phyloP scores from a whole-genome alignment of 1,140 invertebrate species.

The Bombyx mandarina region DNA sequence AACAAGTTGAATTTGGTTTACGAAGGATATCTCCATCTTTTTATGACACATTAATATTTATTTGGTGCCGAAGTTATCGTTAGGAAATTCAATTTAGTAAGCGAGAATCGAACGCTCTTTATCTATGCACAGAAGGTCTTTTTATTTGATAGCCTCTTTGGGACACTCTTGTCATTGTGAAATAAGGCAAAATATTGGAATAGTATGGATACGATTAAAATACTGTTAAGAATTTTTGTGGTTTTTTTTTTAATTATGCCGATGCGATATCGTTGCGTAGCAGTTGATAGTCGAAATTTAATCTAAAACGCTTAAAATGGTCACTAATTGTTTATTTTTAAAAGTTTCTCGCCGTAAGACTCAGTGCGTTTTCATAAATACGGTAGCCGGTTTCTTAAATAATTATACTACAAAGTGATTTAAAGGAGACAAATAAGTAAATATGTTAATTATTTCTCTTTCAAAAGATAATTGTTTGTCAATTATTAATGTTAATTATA shows the following conservation, averaged over 20 bases:
- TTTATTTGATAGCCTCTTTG: constrained; percentile 63
- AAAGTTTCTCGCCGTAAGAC: too few relatives aligned
- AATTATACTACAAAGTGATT: too few relatives aligned
- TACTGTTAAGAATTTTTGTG: background rate
- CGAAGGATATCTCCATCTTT: constrained; percentile 16
- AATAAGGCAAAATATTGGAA: constrained; percentile 29
- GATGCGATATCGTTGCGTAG: too few relatives aligned
- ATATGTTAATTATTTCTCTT: too few relatives aligned
- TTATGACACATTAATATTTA: constrained; percentile 35
- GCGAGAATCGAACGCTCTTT: constrained; percentile 60
- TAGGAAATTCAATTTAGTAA: constrained; percentile 62
- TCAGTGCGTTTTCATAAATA: too few relatives aligned
- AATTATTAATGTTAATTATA: too few relatives aligned
- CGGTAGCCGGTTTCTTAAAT: too few relatives aligned
- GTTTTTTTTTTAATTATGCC: background rate
- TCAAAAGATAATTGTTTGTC: too few relatives aligned
- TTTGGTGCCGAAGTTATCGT: constrained; percentile 38
- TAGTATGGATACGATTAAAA: constrained; percentile 40
- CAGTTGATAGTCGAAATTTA: too few relatives aligned
- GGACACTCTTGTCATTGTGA: constrained; percentile 42
- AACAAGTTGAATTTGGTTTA: background rate
- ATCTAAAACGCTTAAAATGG: too few relatives aligned
- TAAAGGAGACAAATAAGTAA: too few relatives aligned
- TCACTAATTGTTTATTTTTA: too few relatives aligned
- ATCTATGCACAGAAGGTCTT: constrained; percentile 67